A percentile compares a stretch with the other conserved stretches of the same genome.
phyloP scores from a whole-genome alignment of 2,797 vertebrate species.

The Melanitta fusca region DNA sequence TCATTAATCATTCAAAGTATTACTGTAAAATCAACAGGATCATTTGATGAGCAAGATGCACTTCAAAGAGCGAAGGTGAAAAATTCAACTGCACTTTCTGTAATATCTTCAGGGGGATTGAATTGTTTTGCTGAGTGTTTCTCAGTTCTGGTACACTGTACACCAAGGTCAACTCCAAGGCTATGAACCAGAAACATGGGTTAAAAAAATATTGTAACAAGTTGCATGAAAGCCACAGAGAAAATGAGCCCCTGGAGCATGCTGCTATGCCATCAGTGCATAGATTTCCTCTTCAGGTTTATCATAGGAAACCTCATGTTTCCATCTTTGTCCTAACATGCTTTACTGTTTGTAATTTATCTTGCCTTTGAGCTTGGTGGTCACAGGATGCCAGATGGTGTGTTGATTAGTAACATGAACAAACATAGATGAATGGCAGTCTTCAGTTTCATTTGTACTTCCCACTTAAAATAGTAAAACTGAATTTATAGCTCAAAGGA shows the following conservation, averaged over 20 bases:
- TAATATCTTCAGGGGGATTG: not conserved
- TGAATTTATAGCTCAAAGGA: not conserved
- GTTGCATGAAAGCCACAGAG: not conserved
- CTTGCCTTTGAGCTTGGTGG: not conserved
- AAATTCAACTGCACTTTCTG: not conserved
- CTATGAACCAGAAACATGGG: fast-evolving
- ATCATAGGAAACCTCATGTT: not conserved
- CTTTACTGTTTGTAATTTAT: not conserved
- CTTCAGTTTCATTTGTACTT: not conserved
- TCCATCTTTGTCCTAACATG: not conserved
- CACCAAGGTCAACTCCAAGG: not conserved
- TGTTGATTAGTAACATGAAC: not conserved
- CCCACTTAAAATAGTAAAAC: not conserved
- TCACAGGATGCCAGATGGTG: not conserved
- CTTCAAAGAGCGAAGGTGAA: not conserved
- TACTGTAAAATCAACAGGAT: not conserved
- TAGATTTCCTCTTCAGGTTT: not conserved
- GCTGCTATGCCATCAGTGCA: not conserved
- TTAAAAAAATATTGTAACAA: not conserved
- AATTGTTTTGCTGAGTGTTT: not conserved
- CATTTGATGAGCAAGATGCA: not conserved
- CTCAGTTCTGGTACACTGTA: not conserved
- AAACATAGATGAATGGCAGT: not conserved
- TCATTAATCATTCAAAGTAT: not conserved
- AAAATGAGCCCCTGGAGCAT: not conserved